These are phyloP conservation scores for Prosapia bicincta DNA, from an alignment of 2,888 invertebrate genomes.

Conservation along the genomic window DNA sequence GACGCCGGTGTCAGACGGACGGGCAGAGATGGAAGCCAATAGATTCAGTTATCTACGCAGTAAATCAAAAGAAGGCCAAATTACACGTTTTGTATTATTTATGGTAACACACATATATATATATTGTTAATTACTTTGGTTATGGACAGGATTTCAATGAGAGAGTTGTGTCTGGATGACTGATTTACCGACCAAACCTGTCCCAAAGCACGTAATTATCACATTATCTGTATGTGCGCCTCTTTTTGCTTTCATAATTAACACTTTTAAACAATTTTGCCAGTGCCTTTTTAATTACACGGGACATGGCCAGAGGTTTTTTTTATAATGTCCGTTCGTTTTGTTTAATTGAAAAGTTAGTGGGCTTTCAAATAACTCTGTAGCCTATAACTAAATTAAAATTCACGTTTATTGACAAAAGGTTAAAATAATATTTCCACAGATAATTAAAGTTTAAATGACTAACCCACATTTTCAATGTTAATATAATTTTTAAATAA, in stretches of 20 bases:
- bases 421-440: too few relatives aligned
- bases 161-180: conserved; percentile 1
- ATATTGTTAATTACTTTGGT: conserved; percentile 19
- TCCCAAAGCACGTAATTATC: conserved; percentile 11
- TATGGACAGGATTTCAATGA: conserved; percentile 24
- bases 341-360: too few relatives aligned
- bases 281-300: neutral
- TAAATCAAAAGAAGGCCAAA: conserved; percentile 23
- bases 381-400: too few relatives aligned
- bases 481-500: too few relatives aligned
- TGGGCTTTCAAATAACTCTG: too few relatives aligned
- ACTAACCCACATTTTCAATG: too few relatives aligned
- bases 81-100: conserved; percentile 21
- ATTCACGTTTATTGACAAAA: too few relatives aligned
- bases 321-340: too few relatives aligned
- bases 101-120: conserved; percentile 23
- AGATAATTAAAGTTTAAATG: too few relatives aligned
- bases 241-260: conserved; percentile 9
- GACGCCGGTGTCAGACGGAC: neutral
- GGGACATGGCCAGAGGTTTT: neutral
- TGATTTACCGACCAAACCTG: conserved; percentile 13
- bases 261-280: neutral
- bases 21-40: conserved; percentile 8
- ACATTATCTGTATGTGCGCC: conserved; percentile 2
- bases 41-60: conserved; percentile 20